Evolutionary conservation across 92 coral and sea anemone genomes (phyloP), one percentile per base, ranked within the genome.

Genomic region (Zoanthus sansibaricus): DNA sequence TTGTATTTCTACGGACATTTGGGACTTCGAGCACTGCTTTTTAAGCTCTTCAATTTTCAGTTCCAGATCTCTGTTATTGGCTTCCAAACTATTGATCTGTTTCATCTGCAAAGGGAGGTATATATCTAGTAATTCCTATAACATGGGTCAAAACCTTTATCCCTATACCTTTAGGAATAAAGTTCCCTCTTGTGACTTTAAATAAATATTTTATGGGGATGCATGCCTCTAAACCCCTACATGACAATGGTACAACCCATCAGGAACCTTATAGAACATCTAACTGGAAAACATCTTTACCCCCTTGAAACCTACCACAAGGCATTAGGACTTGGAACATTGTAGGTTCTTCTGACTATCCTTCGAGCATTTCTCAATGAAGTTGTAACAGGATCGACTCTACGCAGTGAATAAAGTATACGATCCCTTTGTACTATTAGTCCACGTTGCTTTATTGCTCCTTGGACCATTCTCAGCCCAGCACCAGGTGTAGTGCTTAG

Each of bases 321-420:
- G 33, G 88, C 72, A 42, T 90, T 90, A 47, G 95, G 93, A 80
- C 86, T 49, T 20, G 90, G 86, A 17, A 93, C 93, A 61, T 71
- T 87, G 72, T 93, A 93, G 48, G 68, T 46, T 52, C 92, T 79
- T 25, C 93, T 84, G 44, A 93, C 88, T 14, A 91, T 90, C 88
- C 89, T 72, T 54, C 90, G 71, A 9, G 96, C 82, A 79, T 90
- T 75, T 83, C 96, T 79, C 61, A 93, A 86, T 16, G 96, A 52
- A 8, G 92, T 85, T 46, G 87, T 88, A 21, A 93, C 89, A 7
- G 93, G 94, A 86, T 93, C 92, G 55, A 93, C 92, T 79, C 96
- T 77, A 15, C 89, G 83, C 85, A 93, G 74, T 32, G 94, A 62
- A 10, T 87, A 91, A 70, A 93, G 86, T 12, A 93, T 87, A 44